A percentile compares a stretch with the other conserved stretches of the same genome.
phyloP scores from a whole-genome alignment of 1,140 invertebrate species.

The Centruroides sculpturatus region DNA sequence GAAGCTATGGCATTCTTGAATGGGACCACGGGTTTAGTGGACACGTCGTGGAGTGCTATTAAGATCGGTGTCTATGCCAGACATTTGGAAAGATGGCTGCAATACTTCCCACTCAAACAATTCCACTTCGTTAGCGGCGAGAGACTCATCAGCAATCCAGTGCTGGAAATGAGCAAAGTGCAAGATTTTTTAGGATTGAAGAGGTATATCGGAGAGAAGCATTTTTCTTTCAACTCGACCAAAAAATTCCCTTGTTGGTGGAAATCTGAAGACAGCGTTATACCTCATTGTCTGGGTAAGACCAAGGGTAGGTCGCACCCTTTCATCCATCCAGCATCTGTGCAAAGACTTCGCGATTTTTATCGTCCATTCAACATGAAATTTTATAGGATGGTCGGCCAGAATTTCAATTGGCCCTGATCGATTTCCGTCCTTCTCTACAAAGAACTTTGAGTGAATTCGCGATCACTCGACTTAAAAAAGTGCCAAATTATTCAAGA shows the following conservation, averaged over 20 bases:
- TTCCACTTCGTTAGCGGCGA: constrained; percentile 38
- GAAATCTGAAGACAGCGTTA: constrained; percentile 21
- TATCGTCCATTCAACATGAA: constrained; percentile 79
- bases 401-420: constrained; percentile 67
- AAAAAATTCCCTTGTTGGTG: constrained; percentile 37
- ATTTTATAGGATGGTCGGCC: constrained; percentile 77
- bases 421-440: too few species aligned
- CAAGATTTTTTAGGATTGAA: constrained; percentile 35
- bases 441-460: too few species aligned
- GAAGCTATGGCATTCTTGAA: constrained; percentile 30
- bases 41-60: constrained; percentile 35
- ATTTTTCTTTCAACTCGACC: constrained; percentile 34
- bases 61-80: constrained; percentile 36
- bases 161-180: constrained; percentile 30
- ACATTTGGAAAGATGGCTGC: constrained; percentile 34
- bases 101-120: constrained; percentile 33
- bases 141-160: constrained; percentile 33
- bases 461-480: too few species aligned
- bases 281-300: constrained; percentile 34
- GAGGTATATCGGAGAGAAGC: constrained; percentile 22
- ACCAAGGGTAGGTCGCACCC: constrained; percentile 38
- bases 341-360: constrained; percentile 65
- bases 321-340: constrained; percentile 47
- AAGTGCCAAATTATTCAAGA: too few species aligned
- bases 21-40: constrained; percentile 23